These are phyloP conservation scores for Poecilobothrus nobilitatus DNA, from an alignment of 2,888 invertebrate genomes.

Conservation along the genomic window DNA sequence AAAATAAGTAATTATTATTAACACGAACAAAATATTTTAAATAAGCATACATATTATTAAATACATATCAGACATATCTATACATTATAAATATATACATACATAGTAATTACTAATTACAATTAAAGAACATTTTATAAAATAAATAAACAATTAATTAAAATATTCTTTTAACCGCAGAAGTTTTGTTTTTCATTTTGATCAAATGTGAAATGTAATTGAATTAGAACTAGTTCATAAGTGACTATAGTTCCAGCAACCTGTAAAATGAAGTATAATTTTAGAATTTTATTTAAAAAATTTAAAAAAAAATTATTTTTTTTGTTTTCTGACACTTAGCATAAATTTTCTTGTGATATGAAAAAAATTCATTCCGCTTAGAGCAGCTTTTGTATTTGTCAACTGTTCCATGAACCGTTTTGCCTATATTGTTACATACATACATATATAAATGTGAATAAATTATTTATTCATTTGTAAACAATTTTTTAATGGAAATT, in stretches of 20 bases:
- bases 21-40: too few relatives aligned
- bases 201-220: slow-evolving; percentile 20
- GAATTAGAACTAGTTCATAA: slow-evolving; percentile 26
- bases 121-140: too few relatives aligned
- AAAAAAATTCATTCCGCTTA: slow-evolving; percentile 52
- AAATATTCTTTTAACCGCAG: not conserved
- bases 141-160: too few relatives aligned
- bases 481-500: not conserved
- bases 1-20: too few relatives aligned
- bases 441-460: not conserved
- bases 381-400: slow-evolving; percentile 44
- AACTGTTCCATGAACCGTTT: slow-evolving; percentile 49
- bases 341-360: slow-evolving; percentile 48
- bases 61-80: too few relatives aligned
- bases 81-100: too few relatives aligned
- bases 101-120: too few relatives aligned
- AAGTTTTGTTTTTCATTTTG: not conserved
- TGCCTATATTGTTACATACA: slow-evolving; percentile 38
- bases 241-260: slow-evolving; percentile 55
- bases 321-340: slow-evolving; percentile 39
- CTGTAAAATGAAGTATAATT: slow-evolving; percentile 35
- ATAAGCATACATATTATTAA: too few relatives aligned
- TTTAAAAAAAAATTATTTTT: too few relatives aligned
- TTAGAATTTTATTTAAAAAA: too few relatives aligned
- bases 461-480: slow-evolving; percentile 17